Evolutionary conservation across 1,140 invertebrate genomes (phyloP).

Genomic region (Temnothorax curvispinosus): DNA sequence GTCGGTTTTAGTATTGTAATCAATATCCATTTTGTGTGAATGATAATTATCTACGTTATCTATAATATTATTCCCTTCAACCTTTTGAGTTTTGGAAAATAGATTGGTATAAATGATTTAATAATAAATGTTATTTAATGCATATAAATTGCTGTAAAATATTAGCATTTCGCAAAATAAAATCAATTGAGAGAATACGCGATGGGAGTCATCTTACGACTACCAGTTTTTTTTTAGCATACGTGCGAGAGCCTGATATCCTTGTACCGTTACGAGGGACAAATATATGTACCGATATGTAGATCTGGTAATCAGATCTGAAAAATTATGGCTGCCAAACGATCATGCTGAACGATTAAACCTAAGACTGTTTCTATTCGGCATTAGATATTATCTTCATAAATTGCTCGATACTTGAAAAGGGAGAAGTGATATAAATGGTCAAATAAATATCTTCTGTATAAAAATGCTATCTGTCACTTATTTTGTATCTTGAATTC

Average conservation of each 20-base stretch:
- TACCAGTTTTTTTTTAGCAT: conserved; percentile 31
- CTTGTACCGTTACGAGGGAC: conserved; percentile 65
- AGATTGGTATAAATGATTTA: background rate
- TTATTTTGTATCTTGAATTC: conserved; percentile 15
- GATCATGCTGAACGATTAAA: conserved; percentile 40
- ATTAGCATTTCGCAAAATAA: background rate
- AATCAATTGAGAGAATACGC: background rate
- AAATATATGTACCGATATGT: conserved; percentile 10
- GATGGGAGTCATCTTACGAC: conserved; percentile 11
- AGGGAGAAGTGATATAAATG: background rate
- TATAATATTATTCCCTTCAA: background rate
- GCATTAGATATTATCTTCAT: conserved; percentile 3
- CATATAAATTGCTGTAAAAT: background rate
- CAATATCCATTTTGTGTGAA: background rate
- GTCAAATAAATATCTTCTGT: background rate
- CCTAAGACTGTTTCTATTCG: background rate
- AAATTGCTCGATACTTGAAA: background rate
- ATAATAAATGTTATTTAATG: conserved; percentile 8
- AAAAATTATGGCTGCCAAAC: conserved; percentile 22
- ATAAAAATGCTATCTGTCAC: background rate
- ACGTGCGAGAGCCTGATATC: conserved; percentile 36
- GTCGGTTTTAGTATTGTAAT: conserved; percentile 12
- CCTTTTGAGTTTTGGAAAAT: conserved; percentile 1
- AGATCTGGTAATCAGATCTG: conserved; percentile 54
- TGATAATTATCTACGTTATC: background rate